A percentile compares a stretch with the other conserved stretches of the same genome.
phyloP scores from a whole-genome alignment of 2,888 invertebrate genomes.

The Ecliptopera silaceata region DNA sequence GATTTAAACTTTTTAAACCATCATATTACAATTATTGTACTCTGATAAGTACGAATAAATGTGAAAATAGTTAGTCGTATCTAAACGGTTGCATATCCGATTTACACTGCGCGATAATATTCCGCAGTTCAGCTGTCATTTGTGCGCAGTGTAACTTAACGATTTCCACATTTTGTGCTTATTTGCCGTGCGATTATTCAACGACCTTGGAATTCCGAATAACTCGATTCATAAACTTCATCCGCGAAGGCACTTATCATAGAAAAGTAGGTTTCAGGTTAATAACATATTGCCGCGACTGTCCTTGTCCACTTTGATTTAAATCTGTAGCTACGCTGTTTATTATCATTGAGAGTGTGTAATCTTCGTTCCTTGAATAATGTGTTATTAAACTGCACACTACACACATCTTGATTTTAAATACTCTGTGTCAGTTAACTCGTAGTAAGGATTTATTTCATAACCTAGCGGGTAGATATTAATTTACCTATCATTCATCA shows the following conservation, averaged over 20 bases:
- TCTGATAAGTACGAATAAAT: no score
- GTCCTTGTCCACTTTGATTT: constrained; percentile 34
- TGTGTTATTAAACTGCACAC: constrained; percentile 20
- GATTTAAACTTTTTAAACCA: no score
- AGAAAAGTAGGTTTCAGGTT: constrained; percentile 23
- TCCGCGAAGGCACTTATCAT: background rate
- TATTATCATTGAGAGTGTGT: constrained; percentile 40
- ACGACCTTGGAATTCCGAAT: no score
- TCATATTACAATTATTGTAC: no score
- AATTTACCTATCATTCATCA: background rate
- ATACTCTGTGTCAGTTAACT: constrained; percentile 11
- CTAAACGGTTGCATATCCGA: no score
- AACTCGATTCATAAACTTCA: background rate
- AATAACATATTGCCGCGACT: constrained; percentile 17
- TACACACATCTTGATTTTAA: constrained; percentile 16
- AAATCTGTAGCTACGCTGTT: constrained; percentile 26
- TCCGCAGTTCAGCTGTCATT: no score
- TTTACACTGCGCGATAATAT: no score
- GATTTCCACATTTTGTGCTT: no score
- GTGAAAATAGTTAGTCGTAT: no score
- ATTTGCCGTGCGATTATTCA: no score
- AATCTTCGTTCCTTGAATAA: constrained; percentile 39
- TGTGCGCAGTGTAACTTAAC: no score
- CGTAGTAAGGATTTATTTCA: background rate
- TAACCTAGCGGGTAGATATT: background rate